These are phyloP conservation scores for Callipepla californica DNA, from an alignment of 2,113 vertebrate species.

Conservation along the genomic window DNA sequence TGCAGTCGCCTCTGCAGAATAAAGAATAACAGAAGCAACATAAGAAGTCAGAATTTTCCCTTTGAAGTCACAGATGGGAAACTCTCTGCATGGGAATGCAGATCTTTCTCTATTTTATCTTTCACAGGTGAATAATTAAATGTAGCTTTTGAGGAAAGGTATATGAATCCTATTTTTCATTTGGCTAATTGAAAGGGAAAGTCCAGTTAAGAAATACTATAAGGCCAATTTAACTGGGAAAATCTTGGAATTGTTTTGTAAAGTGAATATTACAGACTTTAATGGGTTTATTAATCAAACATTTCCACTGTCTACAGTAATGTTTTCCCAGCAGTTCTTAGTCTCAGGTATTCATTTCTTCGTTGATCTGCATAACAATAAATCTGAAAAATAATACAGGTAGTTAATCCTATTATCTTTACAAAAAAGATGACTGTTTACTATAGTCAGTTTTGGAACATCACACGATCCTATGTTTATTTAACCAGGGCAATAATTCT, in stretches of 20 bases:
- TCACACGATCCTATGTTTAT: neutral
- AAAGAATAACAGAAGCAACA: neutral
- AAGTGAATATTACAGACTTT: constrained; percentile 2
- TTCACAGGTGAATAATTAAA: constrained; percentile 50
- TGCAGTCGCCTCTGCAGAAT: neutral
- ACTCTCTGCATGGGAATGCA: neutral
- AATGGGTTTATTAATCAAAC: constrained; percentile 1
- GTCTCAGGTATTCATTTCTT: neutral
- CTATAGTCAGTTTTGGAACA: neutral
- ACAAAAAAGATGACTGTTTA: neutral
- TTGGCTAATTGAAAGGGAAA: constrained; percentile 53
- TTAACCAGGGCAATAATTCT: neutral
- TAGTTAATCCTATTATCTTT: neutral
- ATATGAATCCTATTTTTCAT: constrained; percentile 40
- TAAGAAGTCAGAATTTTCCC: neutral
- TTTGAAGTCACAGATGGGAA: neutral
- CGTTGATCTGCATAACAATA: neutral
- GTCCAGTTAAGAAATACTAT: constrained; percentile 60
- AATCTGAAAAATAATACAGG: neutral
- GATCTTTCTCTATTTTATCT: neutral
- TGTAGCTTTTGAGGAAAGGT: constrained; percentile 15
- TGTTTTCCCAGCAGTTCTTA: neutral
- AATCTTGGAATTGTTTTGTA: constrained; percentile 42
- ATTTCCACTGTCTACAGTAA: neutral
- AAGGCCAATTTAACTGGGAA: constrained; percentile 53